Percentiles rank a stretch among this genome's conserved stretches.
Evolutionary conservation across 1,140 invertebrate species (phyloP).

Genomic region (Cephus cinctus): DNA sequence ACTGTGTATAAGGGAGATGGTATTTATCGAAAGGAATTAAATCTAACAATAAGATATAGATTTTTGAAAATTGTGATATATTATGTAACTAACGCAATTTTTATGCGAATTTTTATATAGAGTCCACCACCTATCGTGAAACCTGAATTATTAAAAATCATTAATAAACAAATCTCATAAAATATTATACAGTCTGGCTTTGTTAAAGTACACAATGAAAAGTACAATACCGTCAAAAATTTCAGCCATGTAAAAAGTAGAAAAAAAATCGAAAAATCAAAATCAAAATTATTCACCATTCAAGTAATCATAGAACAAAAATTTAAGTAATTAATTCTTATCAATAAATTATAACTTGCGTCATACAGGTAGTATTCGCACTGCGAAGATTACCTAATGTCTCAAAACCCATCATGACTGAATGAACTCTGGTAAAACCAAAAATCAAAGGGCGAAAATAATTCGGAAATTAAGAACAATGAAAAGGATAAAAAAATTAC

Average conservation of each 20-base stretch:
- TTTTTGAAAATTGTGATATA: too few species aligned
- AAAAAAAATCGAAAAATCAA: constrained; percentile 2
- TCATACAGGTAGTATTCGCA: constrained; percentile 6
- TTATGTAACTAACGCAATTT: too few species aligned
- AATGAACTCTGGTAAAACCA: too few species aligned
- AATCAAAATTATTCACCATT: constrained; percentile 8
- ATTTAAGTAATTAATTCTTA: background rate
- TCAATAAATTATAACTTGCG: background rate
- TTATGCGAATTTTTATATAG: too few species aligned
- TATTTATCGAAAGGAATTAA: too few species aligned
- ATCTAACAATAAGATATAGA: too few species aligned
- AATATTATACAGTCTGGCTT: background rate
- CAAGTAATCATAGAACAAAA: constrained; percentile 2
- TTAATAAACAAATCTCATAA: too few species aligned
- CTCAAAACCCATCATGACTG: too few species aligned
- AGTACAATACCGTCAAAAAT: background rate
- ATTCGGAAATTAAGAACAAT: background rate
- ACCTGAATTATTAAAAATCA: too few species aligned
- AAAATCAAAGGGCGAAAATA: too few species aligned
- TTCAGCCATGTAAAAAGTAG: background rate
- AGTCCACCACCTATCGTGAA: too few species aligned
- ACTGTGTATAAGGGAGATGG: too few species aligned
- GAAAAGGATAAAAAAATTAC: background rate
- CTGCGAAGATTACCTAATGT: constrained; percentile 8
- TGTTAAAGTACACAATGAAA: background rate